Percentiles rank a stretch among this genome's conserved stretches.
phyloP scores from a whole-genome alignment of 2,113 vertebrate genomes.

The Phoenicopterus ruber region DNA sequence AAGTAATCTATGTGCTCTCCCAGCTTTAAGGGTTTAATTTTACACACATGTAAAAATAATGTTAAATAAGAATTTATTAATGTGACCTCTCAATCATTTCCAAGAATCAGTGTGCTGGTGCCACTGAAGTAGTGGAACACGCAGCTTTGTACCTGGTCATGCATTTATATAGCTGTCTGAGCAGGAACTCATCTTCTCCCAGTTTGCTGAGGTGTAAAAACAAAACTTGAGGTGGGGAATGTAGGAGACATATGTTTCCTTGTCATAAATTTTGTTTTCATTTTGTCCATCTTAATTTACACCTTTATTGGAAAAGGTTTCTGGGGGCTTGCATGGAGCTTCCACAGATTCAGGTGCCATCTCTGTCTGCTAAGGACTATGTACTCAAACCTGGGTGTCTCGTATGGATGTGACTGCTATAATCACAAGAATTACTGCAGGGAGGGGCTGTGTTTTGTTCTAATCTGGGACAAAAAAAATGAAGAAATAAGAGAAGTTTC shows the following conservation, averaged over 20 bases:
- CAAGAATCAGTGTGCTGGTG: not conserved
- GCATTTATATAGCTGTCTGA: not conserved
- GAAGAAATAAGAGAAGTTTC: not conserved
- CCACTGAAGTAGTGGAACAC: not conserved
- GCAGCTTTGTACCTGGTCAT: not conserved
- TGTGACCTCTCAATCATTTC: not conserved
- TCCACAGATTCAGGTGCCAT: not conserved
- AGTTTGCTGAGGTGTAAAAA: not conserved
- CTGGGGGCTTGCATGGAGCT: not conserved
- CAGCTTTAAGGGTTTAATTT: not conserved
- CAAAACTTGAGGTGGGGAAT: not conserved
- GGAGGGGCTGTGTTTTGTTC: not conserved
- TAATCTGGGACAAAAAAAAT: not conserved
- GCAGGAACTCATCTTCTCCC: not conserved
- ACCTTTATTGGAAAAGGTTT: not conserved
- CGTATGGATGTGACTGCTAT: fast-evolving
- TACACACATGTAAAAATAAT: not conserved
- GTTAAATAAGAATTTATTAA: not conserved
- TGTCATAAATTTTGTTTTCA: not conserved
- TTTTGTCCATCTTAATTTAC: not conserved
- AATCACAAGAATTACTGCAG: not conserved
- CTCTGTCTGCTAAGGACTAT: not conserved
- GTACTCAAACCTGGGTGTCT: not conserved
- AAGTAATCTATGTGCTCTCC: not conserved
- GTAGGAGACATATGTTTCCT: not conserved